Percentiles rank a stretch among this genome's conserved stretches.
Evolutionary conservation across 1,140 invertebrate genomes (phyloP).

Genomic region (Drosophila novamexicana): DNA sequence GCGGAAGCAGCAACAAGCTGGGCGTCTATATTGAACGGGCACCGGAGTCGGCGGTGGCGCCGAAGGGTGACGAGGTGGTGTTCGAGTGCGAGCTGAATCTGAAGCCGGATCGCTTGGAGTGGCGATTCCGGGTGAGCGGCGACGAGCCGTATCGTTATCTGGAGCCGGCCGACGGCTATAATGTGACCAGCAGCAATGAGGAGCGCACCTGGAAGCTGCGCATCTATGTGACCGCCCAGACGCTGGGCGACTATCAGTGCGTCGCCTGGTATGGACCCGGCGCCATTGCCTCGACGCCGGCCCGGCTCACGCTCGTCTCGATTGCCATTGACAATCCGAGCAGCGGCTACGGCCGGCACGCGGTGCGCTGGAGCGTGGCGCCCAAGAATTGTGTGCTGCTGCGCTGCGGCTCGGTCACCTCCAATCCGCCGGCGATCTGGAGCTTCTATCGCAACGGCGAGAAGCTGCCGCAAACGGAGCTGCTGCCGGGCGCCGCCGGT

Average conservation of each 20-base stretch:
- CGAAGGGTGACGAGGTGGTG: conserved; percentile 90
- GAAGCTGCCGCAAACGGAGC: conserved; percentile 69
- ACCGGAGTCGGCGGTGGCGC: conserved; percentile 90
- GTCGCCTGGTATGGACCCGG: conserved; percentile 92
- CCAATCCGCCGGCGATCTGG: conserved; percentile 80
- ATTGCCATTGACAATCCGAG: conserved; percentile 71
- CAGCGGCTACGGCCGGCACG: conserved; percentile 51
- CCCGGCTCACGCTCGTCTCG: conserved; percentile 89
- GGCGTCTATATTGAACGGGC: conserved; percentile 86
- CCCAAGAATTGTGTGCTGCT: conserved; percentile 79
- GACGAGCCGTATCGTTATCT: conserved; percentile 50
- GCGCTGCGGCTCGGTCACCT: conserved; percentile 73
- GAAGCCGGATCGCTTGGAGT: conserved; percentile 89
- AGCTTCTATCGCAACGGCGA: conserved; percentile 81
- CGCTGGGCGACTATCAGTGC: conserved; percentile 89
- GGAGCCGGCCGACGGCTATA: conserved; percentile 56
- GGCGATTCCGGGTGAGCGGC: conserved; percentile 86
- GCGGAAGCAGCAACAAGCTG: conserved; percentile 42
- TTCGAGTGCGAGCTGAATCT: conserved; percentile 92
- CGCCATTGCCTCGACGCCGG: conserved; percentile 91
- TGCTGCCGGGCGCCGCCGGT: conserved; percentile 77
- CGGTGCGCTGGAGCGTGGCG: conserved; percentile 75
- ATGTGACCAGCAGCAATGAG: conserved; percentile 70
- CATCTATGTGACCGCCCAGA: conserved; percentile 86
- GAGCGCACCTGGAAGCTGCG: conserved; percentile 83